Base-by-base conservation (phyloP, 2,797 vertebrate genomes). In the Pangasius mekongensis region DNA sequence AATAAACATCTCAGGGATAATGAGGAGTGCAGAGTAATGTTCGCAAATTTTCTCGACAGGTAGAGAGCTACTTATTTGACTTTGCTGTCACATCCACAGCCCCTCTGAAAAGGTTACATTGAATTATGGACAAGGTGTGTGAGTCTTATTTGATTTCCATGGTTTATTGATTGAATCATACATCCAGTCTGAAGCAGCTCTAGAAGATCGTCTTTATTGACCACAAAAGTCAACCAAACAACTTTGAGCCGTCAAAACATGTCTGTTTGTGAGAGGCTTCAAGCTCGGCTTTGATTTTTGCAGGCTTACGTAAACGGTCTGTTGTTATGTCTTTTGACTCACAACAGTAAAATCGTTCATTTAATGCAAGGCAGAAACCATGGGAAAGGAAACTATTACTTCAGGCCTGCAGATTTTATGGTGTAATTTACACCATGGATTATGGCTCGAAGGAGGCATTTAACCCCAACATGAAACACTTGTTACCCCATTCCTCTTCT, bases 91-190 rank as follows among this genome's bases (percentile, higher is more conserved):
- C 82, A 76, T 49, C 56, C 43, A 4, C 78, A 27, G 67, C 20
- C 47, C 64, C 30, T 52, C 14, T 86, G 87, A 86, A 89, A 86
- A 85, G 64, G 84, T 86, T 88, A 82, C 66, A 52, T n/a, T 86
- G 64, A 85, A 73, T 86, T 81, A 85, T 88, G 33, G 54, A 64
- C 76, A 85, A 54, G 66, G 73, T 84, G 71, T 60, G 24, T 3
- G 36, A 84, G 80, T 83, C 60, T 88, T 64, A 88, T 88, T 84
- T 83, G 87, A 87, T 76, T 88, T 74, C 58, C 82, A 84, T 36
- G 14, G 52, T 60, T 22, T 71, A 82, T 80, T 39, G 81, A 81
- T 87, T 54, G 62, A 39, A 83, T 43, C 78, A 56, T 87, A 7
- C 49, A 71, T 71, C 52, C 78, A 58, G 78, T 33, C 39, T 36